Base-by-base conservation (phyloP, 2,113 vertebrate genomes). In the Dryoscopus gambensis region DNA sequence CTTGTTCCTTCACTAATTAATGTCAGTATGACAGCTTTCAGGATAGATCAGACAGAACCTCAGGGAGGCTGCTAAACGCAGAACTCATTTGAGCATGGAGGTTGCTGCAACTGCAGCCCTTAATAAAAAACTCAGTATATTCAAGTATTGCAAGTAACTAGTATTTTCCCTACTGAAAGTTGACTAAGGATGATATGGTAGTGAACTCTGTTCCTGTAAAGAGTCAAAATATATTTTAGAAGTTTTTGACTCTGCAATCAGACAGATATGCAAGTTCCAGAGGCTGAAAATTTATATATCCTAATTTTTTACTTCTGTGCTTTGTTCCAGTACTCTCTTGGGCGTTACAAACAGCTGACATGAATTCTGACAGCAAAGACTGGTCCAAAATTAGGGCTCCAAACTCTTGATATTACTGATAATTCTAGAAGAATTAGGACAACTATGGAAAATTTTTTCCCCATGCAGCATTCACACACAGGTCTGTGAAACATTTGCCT, bases 21-120 rank as follows among this genome's bases (percentile, higher is more conserved):
- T 64, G 53, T 81, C 68, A 79, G 31, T 49, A 33, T 65, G 78
- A 50, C 59, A 83, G 49, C 15, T 85, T 93, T 79, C 40, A 53
- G 53, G 24, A 88, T 33, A 95, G 84, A 70, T 90, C 78, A 95
- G 65, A 46, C 70, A 96, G 75, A 39, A 82, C 74, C 75, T 93
- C 62, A 42, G 59, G 70, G 85, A 96, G 25, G 25, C 37, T 85
- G 67, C 70, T 94, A 94, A 90, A 95, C 57, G 70, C 53, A 85
- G 84, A 80, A 78, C 15, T 76, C 49, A 81, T 91, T 18, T 94
- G 57, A 93, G 57, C 40, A 57, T 15, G 23, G 35, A 79, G 25
- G 27, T 25, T 7, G 0, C 40, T 90, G 77, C 39, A 76, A 62
- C 16, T 57, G n/a, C 47, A 90, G 37, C 16, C 30, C 25, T 39